Conservation (phyloP, 2,797 vertebrate genomes). For the Brotula barbata region DNA sequence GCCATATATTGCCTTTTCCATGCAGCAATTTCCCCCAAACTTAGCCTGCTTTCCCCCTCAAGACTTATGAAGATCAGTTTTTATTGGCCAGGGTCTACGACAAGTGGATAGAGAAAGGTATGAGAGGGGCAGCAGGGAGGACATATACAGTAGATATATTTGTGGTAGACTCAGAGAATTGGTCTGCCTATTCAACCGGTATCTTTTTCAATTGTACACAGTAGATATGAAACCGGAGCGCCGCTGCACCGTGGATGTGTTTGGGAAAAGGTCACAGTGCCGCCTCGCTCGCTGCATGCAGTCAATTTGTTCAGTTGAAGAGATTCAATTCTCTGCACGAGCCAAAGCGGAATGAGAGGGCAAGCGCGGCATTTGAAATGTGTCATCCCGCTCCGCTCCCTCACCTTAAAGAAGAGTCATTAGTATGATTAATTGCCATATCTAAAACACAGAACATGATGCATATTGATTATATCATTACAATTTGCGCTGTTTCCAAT, state of each 20-base stretch:
- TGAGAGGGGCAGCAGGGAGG: conserved; percentile 43
- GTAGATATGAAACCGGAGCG: conserved; percentile 50
- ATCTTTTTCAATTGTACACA: conserved; percentile 63
- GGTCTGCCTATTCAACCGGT: conserved; percentile 56
- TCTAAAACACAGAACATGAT: conserved; percentile 58
- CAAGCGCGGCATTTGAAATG: conserved; percentile 59
- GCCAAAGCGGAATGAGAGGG: conserved; percentile 39
- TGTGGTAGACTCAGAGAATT: conserved; percentile 44
- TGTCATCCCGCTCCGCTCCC: conserved; percentile 51
- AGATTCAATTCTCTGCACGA: conserved; percentile 46
- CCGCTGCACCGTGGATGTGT: conserved; percentile 40
- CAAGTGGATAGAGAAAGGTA: conserved; percentile 57
- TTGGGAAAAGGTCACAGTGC: conserved; percentile 63
- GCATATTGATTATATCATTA: conserved; percentile 69
- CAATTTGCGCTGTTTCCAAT: conserved; percentile 43
- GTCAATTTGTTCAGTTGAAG: conserved; percentile 64
- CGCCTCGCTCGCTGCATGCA: conserved; percentile 45
- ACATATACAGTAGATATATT: conserved; percentile 63
- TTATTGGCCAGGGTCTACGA: conserved; percentile 64
- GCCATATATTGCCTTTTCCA: conserved; percentile 72
- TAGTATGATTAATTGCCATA: conserved; percentile 63
- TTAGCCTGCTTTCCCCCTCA: conserved; percentile 56
- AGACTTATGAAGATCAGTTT: conserved; percentile 70
- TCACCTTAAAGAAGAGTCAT: conserved; percentile 60
- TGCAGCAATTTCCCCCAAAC: conserved; percentile 72